Base-by-base conservation (phyloP, 2,888 invertebrate genomes). In the Eledona agricola region DNA sequence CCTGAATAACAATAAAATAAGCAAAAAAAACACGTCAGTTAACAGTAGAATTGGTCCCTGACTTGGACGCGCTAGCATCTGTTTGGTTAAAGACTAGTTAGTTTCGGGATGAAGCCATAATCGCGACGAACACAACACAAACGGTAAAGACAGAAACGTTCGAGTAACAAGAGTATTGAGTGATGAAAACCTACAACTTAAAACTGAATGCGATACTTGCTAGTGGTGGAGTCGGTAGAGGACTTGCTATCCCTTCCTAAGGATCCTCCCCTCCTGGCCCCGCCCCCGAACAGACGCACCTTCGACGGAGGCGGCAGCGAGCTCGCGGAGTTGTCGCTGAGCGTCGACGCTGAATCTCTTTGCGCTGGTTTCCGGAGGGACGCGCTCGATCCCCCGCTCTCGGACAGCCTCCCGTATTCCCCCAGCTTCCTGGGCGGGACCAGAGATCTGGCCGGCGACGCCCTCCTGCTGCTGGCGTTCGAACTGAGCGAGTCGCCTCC, bases 181-280 rank as follows among this genome's bases (percentile, higher is more conserved):
- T n/a, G n/a, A n/a, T 32, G 15, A 11, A 31, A 4, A 35, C 20
- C 12, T 11, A 11, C 17, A 53, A 51, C 15, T 73, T 79, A 89
- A 74, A 89, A 89, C 70, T 88, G 88, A 69, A 89, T 88, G 54
- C 88, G 82, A 72, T 88, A 89, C 72, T 87, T 87, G 70, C 83
- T 86, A 13, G 83, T 84, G 50, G 83, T 74, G 23, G 82, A 80
- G 53, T 76, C 76, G 26, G 70, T 70, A 42, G 72, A 72, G 32
- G 69, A 69, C 62, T 77, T 77, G 51, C 72, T 71, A 46, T 84
- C 84, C 62, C 84, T 80, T 2, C 82, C 82, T 29, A 79, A 64
- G 0, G 84, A 83, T 42, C 83, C 81, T 0, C 83, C 83, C 2
- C 84, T 80, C 25, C 83, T 56, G 9, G 80, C 73, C 11, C 79